Base-by-base conservation (phyloP, 2,113 vertebrate species). In the Dipodomys ordii region DNA sequence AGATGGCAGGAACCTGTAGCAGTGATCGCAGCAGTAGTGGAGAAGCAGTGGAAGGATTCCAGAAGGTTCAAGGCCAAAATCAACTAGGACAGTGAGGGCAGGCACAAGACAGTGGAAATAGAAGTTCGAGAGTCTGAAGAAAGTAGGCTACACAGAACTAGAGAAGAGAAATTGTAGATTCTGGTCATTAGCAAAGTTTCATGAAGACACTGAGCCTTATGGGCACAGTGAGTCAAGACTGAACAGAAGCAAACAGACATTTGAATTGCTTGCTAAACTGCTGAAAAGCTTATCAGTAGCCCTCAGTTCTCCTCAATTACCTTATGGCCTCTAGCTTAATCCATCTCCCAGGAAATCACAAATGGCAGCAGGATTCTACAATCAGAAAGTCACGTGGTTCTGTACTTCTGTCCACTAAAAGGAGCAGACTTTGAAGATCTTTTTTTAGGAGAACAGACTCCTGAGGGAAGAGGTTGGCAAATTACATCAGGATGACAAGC, bases 181-280 rank as follows among this genome's bases (percentile, higher is more conserved):
- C 15, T 57, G 53, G 53, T 57, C 53, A 57, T 13, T 57, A 16
- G 53, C 53, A 57, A 57, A 16, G 15, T 57, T 57, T 57, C 53
- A 57, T 11, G 53, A 57, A 57, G 53, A 57, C 15, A 57, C 53
- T 13, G 15, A 57, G 53, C 53, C 53, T 16, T 18, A 13, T 0
- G 53, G 53, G 4, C 53, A 57, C 44, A 88, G 39, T 44, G 69
- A 27, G 49, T 79, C 74, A 90, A 85, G 65, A 6, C 71, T 22
- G 2, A 85, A 90, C 46, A 91, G 94, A 62, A 83, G 23, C 72
- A 87, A 97, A 73, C 23, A 80, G 11, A 25, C n/a, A 44, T 90
- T 86, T 89, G 64, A 77, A 30, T 74, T 74, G 76, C 87, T 69
- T 92, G 32, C 93, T 72, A 95, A 83, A 67, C 57, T 86, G 18